Evolutionary conservation across 2,888 invertebrate species (phyloP).

Genomic region (Mamestra brassicae): DNA sequence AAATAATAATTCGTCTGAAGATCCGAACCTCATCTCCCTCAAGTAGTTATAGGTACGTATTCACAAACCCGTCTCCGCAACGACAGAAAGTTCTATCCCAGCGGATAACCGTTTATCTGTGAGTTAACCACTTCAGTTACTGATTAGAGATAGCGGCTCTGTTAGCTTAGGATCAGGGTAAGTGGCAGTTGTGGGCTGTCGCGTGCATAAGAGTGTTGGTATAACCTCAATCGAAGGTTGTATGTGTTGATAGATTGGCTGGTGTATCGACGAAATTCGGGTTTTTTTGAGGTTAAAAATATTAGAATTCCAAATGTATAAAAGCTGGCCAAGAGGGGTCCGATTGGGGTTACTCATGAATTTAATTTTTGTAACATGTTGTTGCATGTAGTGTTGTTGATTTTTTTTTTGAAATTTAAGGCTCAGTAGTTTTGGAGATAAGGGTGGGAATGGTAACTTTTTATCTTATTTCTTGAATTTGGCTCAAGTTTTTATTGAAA

Average conservation of each 20-base stretch:
- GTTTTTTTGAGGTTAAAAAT: neutral
- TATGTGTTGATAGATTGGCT: conserved; percentile 8
- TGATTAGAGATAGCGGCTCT: conserved; percentile 58
- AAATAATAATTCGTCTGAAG: conserved; percentile 20
- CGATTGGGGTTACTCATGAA: too few species aligned
- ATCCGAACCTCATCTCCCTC: conserved; percentile 21
- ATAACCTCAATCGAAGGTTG: conserved; percentile 32
- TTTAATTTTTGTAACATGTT: too few species aligned
- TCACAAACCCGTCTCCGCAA: conserved; percentile 1
- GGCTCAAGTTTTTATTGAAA: too few species aligned
- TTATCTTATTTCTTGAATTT: too few species aligned
- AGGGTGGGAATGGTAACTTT: too few species aligned
- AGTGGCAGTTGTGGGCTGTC: conserved; percentile 32
- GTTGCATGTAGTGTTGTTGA: too few species aligned
- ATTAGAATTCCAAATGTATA: neutral
- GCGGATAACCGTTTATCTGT: conserved; percentile 58
- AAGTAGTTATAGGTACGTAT: conserved; percentile 7
- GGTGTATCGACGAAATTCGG: neutral
- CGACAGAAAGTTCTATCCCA: conserved; percentile 49
- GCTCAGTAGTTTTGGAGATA: too few species aligned
- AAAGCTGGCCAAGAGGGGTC: too few species aligned
- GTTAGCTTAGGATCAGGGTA: conserved; percentile 57
- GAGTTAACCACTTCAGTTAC: conserved; percentile 59
- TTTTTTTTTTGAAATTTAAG: too few species aligned
- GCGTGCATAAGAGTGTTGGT: conserved; percentile 12